phyloP scores from a whole-genome alignment of 2,113 vertebrate genomes.

The Nerophis ophidion region DNA sequence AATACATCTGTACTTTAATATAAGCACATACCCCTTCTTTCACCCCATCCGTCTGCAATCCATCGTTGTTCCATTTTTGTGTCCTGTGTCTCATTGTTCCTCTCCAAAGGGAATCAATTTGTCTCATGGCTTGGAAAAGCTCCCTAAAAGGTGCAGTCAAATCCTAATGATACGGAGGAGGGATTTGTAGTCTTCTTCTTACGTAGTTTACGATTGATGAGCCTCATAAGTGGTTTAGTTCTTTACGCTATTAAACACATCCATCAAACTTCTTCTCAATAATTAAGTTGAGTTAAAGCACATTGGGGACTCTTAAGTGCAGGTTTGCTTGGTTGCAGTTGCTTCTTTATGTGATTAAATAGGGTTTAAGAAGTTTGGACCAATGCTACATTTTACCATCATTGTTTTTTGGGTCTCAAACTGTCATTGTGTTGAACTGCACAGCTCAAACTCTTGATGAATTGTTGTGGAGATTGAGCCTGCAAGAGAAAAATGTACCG shows the following conservation, averaged over 20 bases:
- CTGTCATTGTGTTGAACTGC: constrained; percentile 11
- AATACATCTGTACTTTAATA: not conserved
- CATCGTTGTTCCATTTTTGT: constrained; percentile 17
- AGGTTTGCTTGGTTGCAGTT: constrained; percentile 36
- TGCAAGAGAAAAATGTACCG: constrained; percentile 29
- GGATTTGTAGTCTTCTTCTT: constrained; percentile 38
- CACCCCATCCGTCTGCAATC: not conserved
- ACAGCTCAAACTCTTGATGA: constrained; percentile 34
- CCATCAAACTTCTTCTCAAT: constrained; percentile 58
- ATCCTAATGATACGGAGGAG: constrained; percentile 50
- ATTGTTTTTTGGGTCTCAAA: constrained; percentile 45
- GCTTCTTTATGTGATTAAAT: constrained; percentile 59
- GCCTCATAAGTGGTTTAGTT: constrained; percentile 57
- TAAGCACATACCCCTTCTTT: not conserved
- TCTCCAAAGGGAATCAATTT: constrained; percentile 26
- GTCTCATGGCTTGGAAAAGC: constrained; percentile 43
- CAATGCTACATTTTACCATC: constrained; percentile 32
- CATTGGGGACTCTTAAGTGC: constrained; percentile 45
- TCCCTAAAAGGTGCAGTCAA: constrained; percentile 46
- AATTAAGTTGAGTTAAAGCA: constrained; percentile 57
- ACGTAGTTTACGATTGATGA: constrained; percentile 56
- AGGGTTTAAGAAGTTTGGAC: constrained; percentile 55
- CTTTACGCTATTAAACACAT: constrained; percentile 66
- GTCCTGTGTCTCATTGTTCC: constrained; percentile 10
- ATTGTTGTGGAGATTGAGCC: constrained; percentile 33